These are phyloP conservation scores for Dryobotodes eremita DNA, from an alignment of 2,888 invertebrate species.

Conservation along the genomic window DNA sequence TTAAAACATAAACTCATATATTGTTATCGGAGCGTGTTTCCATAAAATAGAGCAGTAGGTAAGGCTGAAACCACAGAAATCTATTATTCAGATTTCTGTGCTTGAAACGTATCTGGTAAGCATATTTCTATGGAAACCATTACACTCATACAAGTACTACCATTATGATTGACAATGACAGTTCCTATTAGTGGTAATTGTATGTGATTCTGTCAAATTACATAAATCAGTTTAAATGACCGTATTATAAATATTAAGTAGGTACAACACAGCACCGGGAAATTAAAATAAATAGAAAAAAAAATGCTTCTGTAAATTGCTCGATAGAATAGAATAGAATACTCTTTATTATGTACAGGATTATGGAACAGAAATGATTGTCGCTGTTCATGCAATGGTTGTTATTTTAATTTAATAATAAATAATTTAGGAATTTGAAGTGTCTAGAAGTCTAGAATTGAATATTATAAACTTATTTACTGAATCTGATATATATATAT, in stretches of 20 bases:
- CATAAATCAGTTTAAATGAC: conserved; percentile 16
- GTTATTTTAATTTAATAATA: not conserved
- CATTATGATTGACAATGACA: conserved; percentile 38
- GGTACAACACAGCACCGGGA: not conserved
- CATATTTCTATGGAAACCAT: conserved; percentile 17
- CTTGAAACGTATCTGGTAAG: not conserved
- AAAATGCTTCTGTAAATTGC: not conserved
- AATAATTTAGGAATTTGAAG: conserved; percentile 1
- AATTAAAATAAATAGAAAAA: not conserved
- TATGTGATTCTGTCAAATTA: conserved; percentile 45
- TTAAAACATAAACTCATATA: not conserved
- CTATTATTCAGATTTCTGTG: no score
- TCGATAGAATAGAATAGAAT: no score
- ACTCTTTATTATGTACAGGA: no score
- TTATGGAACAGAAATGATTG: not conserved
- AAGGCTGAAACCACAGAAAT: not conserved
- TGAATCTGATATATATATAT: not conserved
- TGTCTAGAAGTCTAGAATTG: not conserved
- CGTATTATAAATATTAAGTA: not conserved
- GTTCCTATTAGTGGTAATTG: conserved; percentile 15
- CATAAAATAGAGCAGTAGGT: not conserved
- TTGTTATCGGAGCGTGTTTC: not conserved
- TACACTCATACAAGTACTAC: not conserved
- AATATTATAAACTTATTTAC: not conserved
- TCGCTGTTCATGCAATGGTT: not conserved